Evolutionary conservation across 2,797 vertebrate species (phyloP), one percentile per base, ranked within the genome.

Genomic region (Arnoldichthys spilopterus): DNA sequence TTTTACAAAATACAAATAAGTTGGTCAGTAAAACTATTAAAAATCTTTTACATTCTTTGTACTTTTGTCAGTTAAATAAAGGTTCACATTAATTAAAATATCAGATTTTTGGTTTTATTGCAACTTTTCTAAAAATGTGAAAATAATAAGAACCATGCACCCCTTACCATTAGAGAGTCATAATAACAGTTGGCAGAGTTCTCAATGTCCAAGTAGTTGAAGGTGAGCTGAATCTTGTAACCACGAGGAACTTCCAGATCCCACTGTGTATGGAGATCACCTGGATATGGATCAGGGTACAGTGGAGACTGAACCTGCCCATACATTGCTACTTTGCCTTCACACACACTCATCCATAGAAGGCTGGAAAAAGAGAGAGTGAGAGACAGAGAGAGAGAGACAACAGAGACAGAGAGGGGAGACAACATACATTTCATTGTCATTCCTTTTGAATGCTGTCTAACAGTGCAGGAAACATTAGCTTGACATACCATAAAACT

Each of bases 171-270:
- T 76, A 95, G 87, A 49, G 83, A 92, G 83, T 95, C 95, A 1
- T 94, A 94, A 8, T 89, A 89, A 0, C 94, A 95, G 85, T 92
- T 79, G 72, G 89, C 87, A 0, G 95, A 95, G 0, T 85, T 86
- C 40, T 95, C 94, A 0, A 95, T 87, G 53, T 95, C 94, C 85
- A 95, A 26, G 30, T 95, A 92, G n/a, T 90, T 94, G 85, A 95
- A 94, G 45, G 93, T 94, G 72, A 95, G 90, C 18, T 3, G 90
- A 81, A 95, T 89, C 12, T 92, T 93, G 0, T 90, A 94, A 45
- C 94, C 95, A 0, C 63, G 64, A 0, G 94, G 94, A 58, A 95
- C 94, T 8, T 89, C 77, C 78, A 95, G 88, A 54, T 94, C 80
- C 95, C 95, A 95, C 9, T 90, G 86, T 82, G 92, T 1, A 4